Evolutionary conservation across 2,113 vertebrate genomes (phyloP).

Genomic region (Antechinus stuartii): DNA sequence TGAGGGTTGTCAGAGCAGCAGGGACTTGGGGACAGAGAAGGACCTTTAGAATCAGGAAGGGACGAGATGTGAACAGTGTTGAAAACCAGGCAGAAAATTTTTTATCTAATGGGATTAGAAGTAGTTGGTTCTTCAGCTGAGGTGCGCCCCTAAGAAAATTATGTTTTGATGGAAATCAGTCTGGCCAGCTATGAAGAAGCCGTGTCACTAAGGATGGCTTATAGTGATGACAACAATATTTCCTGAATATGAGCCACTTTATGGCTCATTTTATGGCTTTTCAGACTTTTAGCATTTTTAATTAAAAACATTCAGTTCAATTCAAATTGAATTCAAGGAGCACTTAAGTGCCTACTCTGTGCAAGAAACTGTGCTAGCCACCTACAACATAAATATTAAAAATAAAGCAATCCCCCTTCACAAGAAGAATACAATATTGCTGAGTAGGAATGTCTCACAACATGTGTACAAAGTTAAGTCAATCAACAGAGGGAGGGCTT

Average conservation of each 20-base stretch:
- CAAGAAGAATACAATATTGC: background rate
- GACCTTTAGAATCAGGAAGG: background rate
- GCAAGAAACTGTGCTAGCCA: background rate
- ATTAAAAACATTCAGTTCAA: no score
- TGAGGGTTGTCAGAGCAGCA: background rate
- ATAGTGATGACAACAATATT: background rate
- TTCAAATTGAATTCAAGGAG: background rate
- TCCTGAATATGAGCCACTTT: background rate
- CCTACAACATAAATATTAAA: background rate
- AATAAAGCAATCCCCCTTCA: background rate
- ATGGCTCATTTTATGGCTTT: background rate
- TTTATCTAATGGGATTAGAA: background rate
- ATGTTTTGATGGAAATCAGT: background rate
- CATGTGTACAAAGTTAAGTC: background rate
- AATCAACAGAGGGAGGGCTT: background rate
- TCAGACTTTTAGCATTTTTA: background rate
- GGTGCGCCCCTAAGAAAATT: background rate
- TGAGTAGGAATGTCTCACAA: background rate
- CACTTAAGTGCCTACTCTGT: background rate
- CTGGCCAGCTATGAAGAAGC: background rate
- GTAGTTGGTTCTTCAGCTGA: background rate
- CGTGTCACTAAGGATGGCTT: background rate
- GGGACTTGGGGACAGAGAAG: background rate
- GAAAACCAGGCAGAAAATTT: background rate
- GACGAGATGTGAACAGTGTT: fast-evolving